Conservation (phyloP, 2,888 invertebrate species). For the Steinernema carpocapsae region DNA sequence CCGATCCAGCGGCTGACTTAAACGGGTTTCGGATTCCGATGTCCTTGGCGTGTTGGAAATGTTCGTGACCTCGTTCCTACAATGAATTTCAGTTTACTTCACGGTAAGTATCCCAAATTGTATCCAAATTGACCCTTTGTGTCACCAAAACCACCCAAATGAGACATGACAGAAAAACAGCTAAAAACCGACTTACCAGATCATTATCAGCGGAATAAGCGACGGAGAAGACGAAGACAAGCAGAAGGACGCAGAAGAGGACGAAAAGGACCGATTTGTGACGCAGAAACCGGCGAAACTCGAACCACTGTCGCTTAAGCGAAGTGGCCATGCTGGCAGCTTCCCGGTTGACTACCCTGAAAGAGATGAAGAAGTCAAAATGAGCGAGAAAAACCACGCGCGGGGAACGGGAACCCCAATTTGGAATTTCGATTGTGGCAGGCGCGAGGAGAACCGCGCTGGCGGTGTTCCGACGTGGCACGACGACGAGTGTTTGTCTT, state of each 20-base stretch:
- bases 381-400: background rate
- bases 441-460: too few relatives aligned
- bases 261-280: conserved; percentile 36
- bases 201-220: conserved; percentile 9
- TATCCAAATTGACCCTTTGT: background rate
- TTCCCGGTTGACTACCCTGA: background rate
- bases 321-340: conserved; percentile 47
- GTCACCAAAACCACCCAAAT: background rate
- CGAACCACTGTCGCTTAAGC: conserved; percentile 54
- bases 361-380: background rate
- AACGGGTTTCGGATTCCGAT: background rate
- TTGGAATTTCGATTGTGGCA: too few relatives aligned
- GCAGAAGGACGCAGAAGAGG: background rate
- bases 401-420: too few relatives aligned
- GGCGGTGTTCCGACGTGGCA: too few relatives aligned
- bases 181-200: conserved; percentile 5
- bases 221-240: background rate
- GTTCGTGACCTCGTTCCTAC: conserved; percentile 18
- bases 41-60: background rate
- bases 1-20: background rate
- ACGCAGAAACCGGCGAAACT: conserved; percentile 56
- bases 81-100: too few relatives aligned
- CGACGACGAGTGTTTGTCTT: too few relatives aligned
- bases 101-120: background rate
- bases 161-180: background rate